These are phyloP conservation scores for Hyposoter didymator DNA, from an alignment of 2,888 invertebrate genomes.

Conservation along the genomic window DNA sequence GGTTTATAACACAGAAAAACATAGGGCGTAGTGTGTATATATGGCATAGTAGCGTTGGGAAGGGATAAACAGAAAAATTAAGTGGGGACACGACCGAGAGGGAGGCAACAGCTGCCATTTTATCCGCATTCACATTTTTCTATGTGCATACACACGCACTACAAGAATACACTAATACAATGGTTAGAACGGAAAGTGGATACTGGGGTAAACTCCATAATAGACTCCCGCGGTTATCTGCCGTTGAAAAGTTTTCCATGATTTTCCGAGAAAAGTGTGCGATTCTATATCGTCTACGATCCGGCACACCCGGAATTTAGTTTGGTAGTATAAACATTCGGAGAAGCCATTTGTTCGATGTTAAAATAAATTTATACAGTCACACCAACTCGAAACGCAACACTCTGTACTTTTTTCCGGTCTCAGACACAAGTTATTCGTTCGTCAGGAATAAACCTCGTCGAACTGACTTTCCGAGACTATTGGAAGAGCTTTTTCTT, in stretches of 20 bases:
- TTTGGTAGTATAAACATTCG: slow-evolving; percentile 1
- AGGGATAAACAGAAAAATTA: not conserved
- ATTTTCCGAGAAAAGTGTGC: slow-evolving; percentile 11
- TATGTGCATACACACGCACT: not conserved
- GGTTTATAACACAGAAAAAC: slow-evolving; percentile 60
- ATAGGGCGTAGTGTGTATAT: slow-evolving; percentile 67
- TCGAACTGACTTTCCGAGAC: no score
- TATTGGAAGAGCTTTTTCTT: no score
- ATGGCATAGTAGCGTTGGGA: slow-evolving; percentile 20
- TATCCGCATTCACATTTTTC: slow-evolving; percentile 20
- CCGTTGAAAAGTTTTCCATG: slow-evolving; percentile 14
- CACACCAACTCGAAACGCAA: not conserved
- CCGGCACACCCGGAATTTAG: not conserved
- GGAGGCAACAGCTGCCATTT: slow-evolving; percentile 56
- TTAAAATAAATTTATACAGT: not conserved
- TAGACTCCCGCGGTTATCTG: slow-evolving; percentile 28
- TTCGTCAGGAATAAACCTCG: no score
- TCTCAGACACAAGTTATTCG: not conserved
- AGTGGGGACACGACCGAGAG: slow-evolving; percentile 32
- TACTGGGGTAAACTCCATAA: slow-evolving; percentile 37
- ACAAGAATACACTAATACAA: not conserved
- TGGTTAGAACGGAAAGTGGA: slow-evolving; percentile 14
- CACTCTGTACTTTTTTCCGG: not conserved
- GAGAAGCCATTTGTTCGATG: slow-evolving; percentile 7
- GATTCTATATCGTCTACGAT: slow-evolving; percentile 13